A percentile compares a stretch with the other conserved stretches of the same genome.
Evolutionary conservation across 2,113 vertebrate genomes (phyloP).

Genomic region (Ictidomys tridecemlineatus): DNA sequence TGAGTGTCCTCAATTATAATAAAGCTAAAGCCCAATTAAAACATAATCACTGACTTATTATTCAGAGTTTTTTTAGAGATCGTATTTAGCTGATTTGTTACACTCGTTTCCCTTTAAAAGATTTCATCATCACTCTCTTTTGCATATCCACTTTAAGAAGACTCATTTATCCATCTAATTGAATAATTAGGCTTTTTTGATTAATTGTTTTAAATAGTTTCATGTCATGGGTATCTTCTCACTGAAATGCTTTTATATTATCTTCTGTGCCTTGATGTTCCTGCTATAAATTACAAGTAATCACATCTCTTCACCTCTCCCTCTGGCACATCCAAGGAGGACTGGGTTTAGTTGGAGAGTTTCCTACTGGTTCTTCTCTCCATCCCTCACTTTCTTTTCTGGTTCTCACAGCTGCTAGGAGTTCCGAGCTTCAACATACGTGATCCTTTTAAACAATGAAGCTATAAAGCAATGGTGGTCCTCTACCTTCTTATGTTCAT

Average conservation of each 20-base stretch:
- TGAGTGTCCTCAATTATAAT: constrained; percentile 86
- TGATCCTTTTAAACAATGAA: constrained; percentile 88
- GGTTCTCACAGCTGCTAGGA: constrained; percentile 84
- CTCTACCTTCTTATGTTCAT: constrained; percentile 86
- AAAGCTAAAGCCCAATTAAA: constrained; percentile 86
- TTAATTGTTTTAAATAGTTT: constrained; percentile 89
- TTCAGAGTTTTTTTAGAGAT: constrained; percentile 83
- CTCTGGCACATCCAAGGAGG: constrained; percentile 78
- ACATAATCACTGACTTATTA: constrained; percentile 84
- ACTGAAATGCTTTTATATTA: constrained; percentile 86
- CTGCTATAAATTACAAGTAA: constrained; percentile 86
- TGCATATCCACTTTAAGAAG: constrained; percentile 84
- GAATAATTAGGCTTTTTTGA: constrained; percentile 87
- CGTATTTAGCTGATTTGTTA: constrained; percentile 85
- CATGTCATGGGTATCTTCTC: constrained; percentile 86
- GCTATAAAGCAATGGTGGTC: constrained; percentile 82
- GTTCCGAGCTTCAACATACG: constrained; percentile 83
- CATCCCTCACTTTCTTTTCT: constrained; percentile 81
- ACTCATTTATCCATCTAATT: constrained; percentile 87
- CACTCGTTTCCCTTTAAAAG: constrained; percentile 86
- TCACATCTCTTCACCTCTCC: constrained; percentile 82
- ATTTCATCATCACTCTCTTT: constrained; percentile 83
- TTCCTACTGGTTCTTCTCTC: constrained; percentile 83
- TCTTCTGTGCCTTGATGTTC: constrained; percentile 86
- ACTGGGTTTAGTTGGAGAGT: constrained; percentile 81